Evolutionary conservation across 1,140 invertebrate species (phyloP).

Genomic region (Pararge aegeria): DNA sequence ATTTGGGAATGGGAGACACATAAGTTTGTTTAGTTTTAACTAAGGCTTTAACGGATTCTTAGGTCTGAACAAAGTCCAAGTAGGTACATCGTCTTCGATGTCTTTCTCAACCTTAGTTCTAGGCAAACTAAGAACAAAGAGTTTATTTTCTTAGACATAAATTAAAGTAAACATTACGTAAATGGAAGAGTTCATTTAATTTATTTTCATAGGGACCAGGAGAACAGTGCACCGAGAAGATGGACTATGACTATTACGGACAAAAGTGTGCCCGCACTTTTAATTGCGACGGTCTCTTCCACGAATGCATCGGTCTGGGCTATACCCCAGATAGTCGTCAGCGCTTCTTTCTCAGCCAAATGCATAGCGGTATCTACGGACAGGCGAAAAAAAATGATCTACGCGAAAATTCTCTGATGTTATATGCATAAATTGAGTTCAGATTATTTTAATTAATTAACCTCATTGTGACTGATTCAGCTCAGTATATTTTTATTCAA

Average conservation of each 20-base stretch:
- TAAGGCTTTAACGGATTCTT: too few species aligned
- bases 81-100: too few species aligned
- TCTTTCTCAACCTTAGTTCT: too few species aligned
- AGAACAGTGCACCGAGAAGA: constrained; percentile 64
- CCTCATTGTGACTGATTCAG: background rate
- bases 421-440: background rate
- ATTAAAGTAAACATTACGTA: too few species aligned
- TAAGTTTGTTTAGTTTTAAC: too few species aligned
- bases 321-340: constrained; percentile 41
- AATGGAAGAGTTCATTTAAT: too few species aligned
- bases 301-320: constrained; percentile 51
- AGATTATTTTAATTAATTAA: background rate
- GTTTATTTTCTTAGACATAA: too few species aligned
- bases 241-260: constrained; percentile 52
- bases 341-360: constrained; percentile 41
- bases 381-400: background rate
- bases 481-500: background rate
- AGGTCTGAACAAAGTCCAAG: too few species aligned
- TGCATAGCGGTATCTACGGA: constrained; percentile 8
- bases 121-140: too few species aligned
- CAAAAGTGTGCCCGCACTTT: constrained; percentile 60
- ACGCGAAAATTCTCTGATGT: background rate
- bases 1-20: too few species aligned
- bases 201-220: constrained; percentile 47
- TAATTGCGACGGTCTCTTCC: constrained; percentile 49